phyloP scores from a whole-genome alignment of 2,797 vertebrate species.

The Threskiornis aethiopicus region DNA sequence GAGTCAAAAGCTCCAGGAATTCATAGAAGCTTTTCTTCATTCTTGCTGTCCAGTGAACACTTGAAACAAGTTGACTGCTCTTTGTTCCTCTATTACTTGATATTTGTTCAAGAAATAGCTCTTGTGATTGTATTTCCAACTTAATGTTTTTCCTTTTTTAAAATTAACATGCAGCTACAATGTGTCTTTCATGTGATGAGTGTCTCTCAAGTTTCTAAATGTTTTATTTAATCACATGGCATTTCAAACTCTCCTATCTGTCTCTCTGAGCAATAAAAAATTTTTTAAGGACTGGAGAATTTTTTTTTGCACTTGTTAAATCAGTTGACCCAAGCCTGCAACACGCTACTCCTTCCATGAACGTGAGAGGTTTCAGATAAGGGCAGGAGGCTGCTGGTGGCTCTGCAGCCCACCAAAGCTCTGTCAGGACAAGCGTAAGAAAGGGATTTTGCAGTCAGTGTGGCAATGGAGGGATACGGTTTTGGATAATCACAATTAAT shows the following conservation, averaged over 20 bases:
- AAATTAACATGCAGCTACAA: not conserved
- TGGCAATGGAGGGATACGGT: not conserved
- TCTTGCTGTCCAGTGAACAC: not conserved
- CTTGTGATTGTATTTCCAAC: not conserved
- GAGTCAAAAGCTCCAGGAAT: not conserved
- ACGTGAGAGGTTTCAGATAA: not conserved
- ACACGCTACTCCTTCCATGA: not conserved
- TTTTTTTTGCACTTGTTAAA: not conserved
- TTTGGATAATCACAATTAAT: not conserved
- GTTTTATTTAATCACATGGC: not conserved
- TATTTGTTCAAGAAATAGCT: not conserved
- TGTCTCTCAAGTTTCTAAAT: not conserved
- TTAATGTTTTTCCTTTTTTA: not conserved
- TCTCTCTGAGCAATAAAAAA: not conserved
- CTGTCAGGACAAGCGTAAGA: not conserved
- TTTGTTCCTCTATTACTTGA: not conserved
- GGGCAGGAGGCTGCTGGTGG: not conserved
- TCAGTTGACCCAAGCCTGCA: not conserved
- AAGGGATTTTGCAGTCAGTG: not conserved
- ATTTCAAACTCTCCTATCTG: not conserved
- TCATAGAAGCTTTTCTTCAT: not conserved
- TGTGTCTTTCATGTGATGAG: not conserved
- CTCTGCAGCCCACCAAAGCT: not conserved
- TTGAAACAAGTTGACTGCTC: fast-evolving
- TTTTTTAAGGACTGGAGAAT: not conserved